These are phyloP conservation scores for Drosophila nr. medialis DNA, from an alignment of 2,888 invertebrate genomes.

Conservation along the genomic window DNA sequence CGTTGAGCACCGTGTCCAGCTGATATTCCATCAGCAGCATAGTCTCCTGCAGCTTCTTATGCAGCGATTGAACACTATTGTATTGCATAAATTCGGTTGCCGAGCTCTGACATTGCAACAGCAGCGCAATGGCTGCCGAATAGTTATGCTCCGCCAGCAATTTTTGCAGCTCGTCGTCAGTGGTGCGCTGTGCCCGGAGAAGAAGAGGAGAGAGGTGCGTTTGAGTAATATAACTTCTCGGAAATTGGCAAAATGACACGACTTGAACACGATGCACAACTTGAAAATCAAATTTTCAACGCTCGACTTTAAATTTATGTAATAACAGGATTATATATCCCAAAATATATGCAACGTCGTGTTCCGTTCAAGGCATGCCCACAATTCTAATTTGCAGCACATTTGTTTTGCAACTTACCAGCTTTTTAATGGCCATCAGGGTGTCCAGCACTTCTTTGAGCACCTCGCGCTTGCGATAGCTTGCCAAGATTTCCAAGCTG, in stretches of 20 bases:
- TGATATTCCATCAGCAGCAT: slow-evolving; percentile 96
- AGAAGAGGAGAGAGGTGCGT: background rate
- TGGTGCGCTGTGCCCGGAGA: slow-evolving; percentile 85
- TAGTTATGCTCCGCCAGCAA: slow-evolving; percentile 93
- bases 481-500: slow-evolving; percentile 95
- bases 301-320: background rate
- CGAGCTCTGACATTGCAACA: slow-evolving; percentile 94
- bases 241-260: background rate
- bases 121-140: slow-evolving; percentile 94
- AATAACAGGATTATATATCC: background rate
- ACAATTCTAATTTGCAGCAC: background rate
- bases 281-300: background rate
- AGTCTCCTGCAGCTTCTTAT: slow-evolving; percentile 94
- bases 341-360: no score
- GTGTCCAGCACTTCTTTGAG: slow-evolving; percentile 92
- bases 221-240: background rate
- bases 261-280: background rate
- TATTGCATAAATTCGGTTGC: slow-evolving; percentile 94
- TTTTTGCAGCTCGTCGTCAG: slow-evolving; percentile 93
- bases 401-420: slow-evolving; percentile 82
- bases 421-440: slow-evolving; percentile 91
- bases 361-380: no score
- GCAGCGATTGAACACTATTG: slow-evolving; percentile 95
- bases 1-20: slow-evolving; percentile 93
- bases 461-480: slow-evolving; percentile 94